Conservation (phyloP, 2,888 invertebrate species). For the Danaus chrysippus region DNA sequence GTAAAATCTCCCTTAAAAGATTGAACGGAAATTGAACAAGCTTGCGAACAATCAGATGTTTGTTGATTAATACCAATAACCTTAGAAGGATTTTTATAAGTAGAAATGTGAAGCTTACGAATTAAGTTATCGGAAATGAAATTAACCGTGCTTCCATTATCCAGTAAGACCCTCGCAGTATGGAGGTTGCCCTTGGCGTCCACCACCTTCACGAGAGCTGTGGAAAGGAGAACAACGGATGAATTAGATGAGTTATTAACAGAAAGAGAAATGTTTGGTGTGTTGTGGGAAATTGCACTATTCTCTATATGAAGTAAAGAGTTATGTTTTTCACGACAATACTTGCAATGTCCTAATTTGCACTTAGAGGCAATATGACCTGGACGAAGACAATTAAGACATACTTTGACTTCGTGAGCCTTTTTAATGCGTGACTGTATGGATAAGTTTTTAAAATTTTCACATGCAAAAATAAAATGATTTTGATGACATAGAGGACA, state of each 20-base stretch:
- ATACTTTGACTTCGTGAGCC: no score
- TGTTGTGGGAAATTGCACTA: not conserved
- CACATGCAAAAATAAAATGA: slow-evolving; percentile 20
- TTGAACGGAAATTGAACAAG: slow-evolving; percentile 9
- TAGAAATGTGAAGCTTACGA: not conserved
- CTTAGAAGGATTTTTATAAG: not conserved
- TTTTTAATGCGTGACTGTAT: slow-evolving; percentile 15
- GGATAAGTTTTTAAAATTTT: slow-evolving; percentile 18
- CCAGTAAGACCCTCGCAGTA: not conserved
- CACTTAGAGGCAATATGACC: no score
- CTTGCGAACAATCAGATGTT: not conserved
- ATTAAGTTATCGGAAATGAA: no score
- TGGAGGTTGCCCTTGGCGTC: slow-evolving; percentile 3
- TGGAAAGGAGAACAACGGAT: slow-evolving; percentile 17
- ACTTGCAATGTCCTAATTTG: slow-evolving; percentile 26
- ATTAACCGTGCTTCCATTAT: slow-evolving; percentile 4
- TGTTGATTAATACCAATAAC: slow-evolving; percentile 1
- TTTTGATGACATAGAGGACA: slow-evolving; percentile 16
- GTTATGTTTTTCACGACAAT: slow-evolving; percentile 32
- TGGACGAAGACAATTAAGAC: no score
- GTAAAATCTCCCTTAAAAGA: slow-evolving; percentile 22
- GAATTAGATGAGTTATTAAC: no score
- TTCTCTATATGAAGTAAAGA: slow-evolving; percentile 28
- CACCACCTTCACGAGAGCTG: slow-evolving; percentile 10
- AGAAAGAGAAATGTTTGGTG: slow-evolving; percentile 15